Conservation (phyloP, 2,797 vertebrate species). For the Eulemur albifrons region DNA sequence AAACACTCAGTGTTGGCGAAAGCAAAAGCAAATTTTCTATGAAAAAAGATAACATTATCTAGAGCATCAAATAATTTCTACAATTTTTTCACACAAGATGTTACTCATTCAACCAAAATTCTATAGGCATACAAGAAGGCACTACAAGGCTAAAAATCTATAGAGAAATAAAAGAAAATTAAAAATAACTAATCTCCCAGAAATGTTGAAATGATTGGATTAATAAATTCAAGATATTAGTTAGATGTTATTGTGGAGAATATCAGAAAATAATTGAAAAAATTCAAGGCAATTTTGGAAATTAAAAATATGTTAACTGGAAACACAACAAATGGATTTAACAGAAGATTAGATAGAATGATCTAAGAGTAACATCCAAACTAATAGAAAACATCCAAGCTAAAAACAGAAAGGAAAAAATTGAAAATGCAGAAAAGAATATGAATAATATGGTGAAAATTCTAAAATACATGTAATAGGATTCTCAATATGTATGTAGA, state of each 20-base stretch:
- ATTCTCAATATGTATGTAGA: not conserved
- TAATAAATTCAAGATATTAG: not conserved
- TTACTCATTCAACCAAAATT: not conserved
- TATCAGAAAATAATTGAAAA: not conserved
- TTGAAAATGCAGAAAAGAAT: not conserved
- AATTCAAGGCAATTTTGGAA: not conserved
- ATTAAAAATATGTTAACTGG: not conserved
- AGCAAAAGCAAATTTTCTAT: not conserved
- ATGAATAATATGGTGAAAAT: not conserved
- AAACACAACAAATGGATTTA: not conserved
- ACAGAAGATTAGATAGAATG: not conserved
- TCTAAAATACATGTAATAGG: not conserved
- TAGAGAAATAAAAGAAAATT: not conserved
- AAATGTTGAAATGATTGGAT: not conserved
- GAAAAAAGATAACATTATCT: not conserved
- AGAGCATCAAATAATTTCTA: not conserved
- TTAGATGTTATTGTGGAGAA: not conserved
- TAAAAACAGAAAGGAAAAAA: not conserved
- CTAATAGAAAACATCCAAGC: not conserved
- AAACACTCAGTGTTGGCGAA: not conserved
- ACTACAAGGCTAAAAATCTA: not conserved
- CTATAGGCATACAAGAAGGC: not conserved
- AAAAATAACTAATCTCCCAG: not conserved
- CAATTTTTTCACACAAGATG: not conserved
- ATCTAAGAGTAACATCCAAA: not conserved